Evolutionary conservation across 1,140 invertebrate genomes (phyloP), one percentile per base, ranked within the genome.

Genomic region (Leptonema lineaticorne): DNA sequence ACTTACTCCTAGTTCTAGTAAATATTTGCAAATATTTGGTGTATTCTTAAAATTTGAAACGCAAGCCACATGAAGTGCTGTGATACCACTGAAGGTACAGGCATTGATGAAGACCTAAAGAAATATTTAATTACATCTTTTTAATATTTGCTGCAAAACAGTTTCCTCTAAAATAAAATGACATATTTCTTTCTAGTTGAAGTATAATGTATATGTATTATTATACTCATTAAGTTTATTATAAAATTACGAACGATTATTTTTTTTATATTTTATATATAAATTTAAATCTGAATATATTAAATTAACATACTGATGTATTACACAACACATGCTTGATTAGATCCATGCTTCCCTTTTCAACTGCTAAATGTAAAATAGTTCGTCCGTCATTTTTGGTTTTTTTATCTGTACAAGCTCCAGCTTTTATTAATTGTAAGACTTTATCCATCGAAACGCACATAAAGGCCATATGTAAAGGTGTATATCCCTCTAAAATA

Each of bases 351-450:
- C 33, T n/a, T n/a, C 57, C 57, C 20, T 16, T 33, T 28, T 64
- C 62, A 11, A 64, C 62, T 14, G 62, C 62, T 14, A 64, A 29
- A 50, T 64, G 62, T n/a, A 64, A 27, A 24, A 64, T 50, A 7
- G 45, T 64, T 50, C 20, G 24, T 1, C 45, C 45, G 20, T 64
- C 62, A 3, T 11, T 64, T 45, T 33, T 16, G 8, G 16, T 26
- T 50, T 20, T 28, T 8, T 22, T 28, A 7, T 64, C 62, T 1
- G 29, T 18, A 50, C 20, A 9, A 28, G 62, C 62, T 7, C 45
- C 45, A 0, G 62, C 22, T 27, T 28, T 27, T 18, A 50, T 30
- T 6, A 64, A 22, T 29, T 20, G n/a, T 18, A 18, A 5, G 9
- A 64, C 20, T 11, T 6, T 9, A 2, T 8, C 6, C 2, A 22